Conservation (phyloP, 2,113 vertebrate genomes). For the Xiphophorus hellerii region DNA sequence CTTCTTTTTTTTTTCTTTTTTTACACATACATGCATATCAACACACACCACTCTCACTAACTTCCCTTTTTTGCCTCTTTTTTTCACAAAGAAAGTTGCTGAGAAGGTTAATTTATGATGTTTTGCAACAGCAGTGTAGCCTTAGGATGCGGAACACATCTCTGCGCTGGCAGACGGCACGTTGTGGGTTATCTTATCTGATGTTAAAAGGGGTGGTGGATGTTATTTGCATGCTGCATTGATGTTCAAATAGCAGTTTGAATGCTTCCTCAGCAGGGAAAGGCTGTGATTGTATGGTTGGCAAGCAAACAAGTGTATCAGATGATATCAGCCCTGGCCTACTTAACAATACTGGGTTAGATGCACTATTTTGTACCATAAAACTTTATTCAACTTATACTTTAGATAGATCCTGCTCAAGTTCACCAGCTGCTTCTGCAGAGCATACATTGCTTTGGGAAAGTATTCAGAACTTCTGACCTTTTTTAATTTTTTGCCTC, state of each 20-base stretch:
- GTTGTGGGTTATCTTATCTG: conserved; percentile 75
- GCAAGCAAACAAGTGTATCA: conserved; percentile 77
- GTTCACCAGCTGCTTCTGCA: conserved; percentile 3
- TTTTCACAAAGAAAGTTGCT: conserved; percentile 49
- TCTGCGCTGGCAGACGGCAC: conserved; percentile 48
- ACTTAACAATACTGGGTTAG: conserved; percentile 65
- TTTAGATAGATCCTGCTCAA: conserved; percentile 48
- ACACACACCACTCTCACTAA: conserved; percentile 1
- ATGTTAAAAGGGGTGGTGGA: conserved; percentile 69
- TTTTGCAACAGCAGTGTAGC: conserved; percentile 63
- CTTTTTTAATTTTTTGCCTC: not conserved
- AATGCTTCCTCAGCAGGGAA: conserved; percentile 70
- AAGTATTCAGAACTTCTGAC: not conserved
- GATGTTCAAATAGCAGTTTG: conserved; percentile 76
- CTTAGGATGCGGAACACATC: conserved; percentile 70
- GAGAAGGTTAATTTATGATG: conserved; percentile 61
- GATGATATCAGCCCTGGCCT: conserved; percentile 78
- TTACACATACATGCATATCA: conserved; percentile 4
- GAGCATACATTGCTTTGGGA: no score
- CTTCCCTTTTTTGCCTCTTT: conserved; percentile 21
- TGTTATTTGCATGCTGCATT: conserved; percentile 78
- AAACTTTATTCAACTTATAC: conserved; percentile 51
- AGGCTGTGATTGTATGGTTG: conserved; percentile 66
- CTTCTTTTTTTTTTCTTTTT: not conserved
- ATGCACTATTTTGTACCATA: conserved; percentile 32